These are phyloP conservation scores for Stramonita haemastoma DNA, from an alignment of 2,888 invertebrate genomes.

Conservation along the genomic window DNA sequence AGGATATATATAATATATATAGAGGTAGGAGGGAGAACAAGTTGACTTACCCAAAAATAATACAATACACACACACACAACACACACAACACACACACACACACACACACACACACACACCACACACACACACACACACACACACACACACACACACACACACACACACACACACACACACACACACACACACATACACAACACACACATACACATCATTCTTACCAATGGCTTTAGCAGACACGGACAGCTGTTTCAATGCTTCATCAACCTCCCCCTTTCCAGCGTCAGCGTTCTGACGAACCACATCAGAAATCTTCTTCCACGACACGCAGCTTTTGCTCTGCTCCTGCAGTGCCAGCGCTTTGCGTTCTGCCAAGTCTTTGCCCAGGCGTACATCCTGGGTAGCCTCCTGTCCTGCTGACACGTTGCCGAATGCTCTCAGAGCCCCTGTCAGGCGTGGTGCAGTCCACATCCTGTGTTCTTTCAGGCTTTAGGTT, in stretches of 20 bases:
- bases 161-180: background rate
- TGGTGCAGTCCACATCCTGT: slow-evolving; percentile 58
- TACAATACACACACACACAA: background rate
- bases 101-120: background rate
- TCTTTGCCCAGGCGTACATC: slow-evolving; percentile 50
- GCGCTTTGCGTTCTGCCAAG: slow-evolving; percentile 58
- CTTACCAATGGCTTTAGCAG: slow-evolving; percentile 57
- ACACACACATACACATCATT: background rate
- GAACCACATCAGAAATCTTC: slow-evolving; percentile 55
- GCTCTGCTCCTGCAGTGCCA: slow-evolving; percentile 59
- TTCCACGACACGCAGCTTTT: slow-evolving; percentile 63
- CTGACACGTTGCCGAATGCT: slow-evolving; percentile 61
- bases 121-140: background rate
- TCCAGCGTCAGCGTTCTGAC: slow-evolving; percentile 55
- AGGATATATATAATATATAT: too few species aligned
- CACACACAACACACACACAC: background rate
- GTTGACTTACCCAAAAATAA: too few species aligned
- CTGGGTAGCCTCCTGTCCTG: slow-evolving; percentile 36
- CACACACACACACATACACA: background rate
- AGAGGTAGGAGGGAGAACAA: too few species aligned
- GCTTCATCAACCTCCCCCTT: slow-evolving; percentile 55
- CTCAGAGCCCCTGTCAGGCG: slow-evolving; percentile 65
- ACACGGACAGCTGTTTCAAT: slow-evolving; percentile 60
- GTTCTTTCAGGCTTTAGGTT: background rate
- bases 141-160: background rate